phyloP scores from a whole-genome alignment of 2,888 invertebrate genomes.

The Drosophila testacea region DNA sequence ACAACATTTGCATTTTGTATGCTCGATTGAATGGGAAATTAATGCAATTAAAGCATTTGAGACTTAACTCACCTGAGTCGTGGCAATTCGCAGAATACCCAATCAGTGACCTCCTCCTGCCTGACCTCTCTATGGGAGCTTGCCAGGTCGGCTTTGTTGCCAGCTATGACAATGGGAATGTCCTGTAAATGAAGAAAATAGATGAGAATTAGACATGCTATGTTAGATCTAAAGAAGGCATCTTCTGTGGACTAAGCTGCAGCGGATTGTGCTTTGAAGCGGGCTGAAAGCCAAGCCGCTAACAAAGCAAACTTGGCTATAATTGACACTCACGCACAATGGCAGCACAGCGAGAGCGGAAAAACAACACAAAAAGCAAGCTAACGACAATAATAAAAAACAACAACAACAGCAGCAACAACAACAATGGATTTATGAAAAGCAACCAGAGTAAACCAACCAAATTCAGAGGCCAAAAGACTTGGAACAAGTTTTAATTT shows the following conservation, averaged over 20 bases:
- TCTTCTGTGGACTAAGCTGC: conserved; percentile 3
- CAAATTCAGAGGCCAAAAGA: conserved; percentile 25
- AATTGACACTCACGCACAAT: conserved; percentile 63
- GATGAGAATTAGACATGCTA: conserved; percentile 44
- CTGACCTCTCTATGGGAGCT: conserved; percentile 89
- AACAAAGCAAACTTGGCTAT: conserved; percentile 49
- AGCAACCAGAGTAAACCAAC: conserved; percentile 28
- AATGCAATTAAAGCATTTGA: conserved; percentile 41
- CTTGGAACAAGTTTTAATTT: conserved; percentile 32
- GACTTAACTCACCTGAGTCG: conserved; percentile 87
- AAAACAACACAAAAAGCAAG: conserved; percentile 30
- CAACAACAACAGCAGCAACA: conserved; percentile 1
- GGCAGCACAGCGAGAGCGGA: conserved; percentile 17
- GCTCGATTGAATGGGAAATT: conserved; percentile 30
- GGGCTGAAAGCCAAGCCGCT: conserved; percentile 31
- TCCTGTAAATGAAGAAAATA: conserved; percentile 86
- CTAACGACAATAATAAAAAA: conserved; percentile 14
- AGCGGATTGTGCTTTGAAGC: neutral
- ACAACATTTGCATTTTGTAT: conserved; percentile 33
- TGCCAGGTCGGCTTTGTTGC: conserved; percentile 93
- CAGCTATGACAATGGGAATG: conserved; percentile 94
- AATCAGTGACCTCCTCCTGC: conserved; percentile 92
- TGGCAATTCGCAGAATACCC: conserved; percentile 91
- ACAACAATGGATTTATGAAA: conserved; percentile 14
- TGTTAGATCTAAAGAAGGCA: conserved; percentile 7